phyloP scores from a whole-genome alignment of 2,113 vertebrate species.

The Phalacrocorax aristotelis region DNA sequence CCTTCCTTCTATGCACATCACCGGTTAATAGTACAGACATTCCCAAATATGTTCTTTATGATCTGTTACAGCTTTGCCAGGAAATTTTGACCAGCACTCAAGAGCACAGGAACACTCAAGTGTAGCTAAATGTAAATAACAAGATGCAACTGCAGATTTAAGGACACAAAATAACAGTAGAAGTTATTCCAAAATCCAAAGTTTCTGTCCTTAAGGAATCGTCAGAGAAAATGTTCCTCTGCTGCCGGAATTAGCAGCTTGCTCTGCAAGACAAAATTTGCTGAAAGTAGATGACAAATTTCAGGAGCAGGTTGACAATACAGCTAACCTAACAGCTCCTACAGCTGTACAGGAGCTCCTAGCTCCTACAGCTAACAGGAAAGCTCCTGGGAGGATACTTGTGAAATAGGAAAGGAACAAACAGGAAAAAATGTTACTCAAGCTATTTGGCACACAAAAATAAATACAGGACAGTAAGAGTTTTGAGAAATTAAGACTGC shows the following conservation, averaged over 20 bases:
- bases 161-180: not conserved
- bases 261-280: not conserved
- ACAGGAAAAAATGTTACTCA: not conserved
- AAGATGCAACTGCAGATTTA: not conserved
- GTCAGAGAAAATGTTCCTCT: not conserved
- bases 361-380: not conserved
- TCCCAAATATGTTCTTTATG: not conserved
- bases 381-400: not conserved
- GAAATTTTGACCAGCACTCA: not conserved
- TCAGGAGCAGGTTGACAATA: not conserved
- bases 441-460: not conserved
- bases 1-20: not conserved
- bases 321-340: not conserved
- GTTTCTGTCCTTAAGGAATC: not conserved
- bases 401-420: not conserved
- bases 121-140: not conserved
- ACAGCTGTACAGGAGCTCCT: too few species aligned
- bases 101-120: not conserved
- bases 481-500: not conserved
- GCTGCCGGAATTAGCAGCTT: not conserved
- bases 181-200: not conserved
- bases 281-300: not conserved
- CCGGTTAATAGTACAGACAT: not conserved
- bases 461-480: not conserved
- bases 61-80: not conserved